Evolutionary conservation across 2,888 invertebrate species (phyloP), one percentile per base, ranked within the genome.

Genomic region (Nematopogon swammerdamellus): DNA sequence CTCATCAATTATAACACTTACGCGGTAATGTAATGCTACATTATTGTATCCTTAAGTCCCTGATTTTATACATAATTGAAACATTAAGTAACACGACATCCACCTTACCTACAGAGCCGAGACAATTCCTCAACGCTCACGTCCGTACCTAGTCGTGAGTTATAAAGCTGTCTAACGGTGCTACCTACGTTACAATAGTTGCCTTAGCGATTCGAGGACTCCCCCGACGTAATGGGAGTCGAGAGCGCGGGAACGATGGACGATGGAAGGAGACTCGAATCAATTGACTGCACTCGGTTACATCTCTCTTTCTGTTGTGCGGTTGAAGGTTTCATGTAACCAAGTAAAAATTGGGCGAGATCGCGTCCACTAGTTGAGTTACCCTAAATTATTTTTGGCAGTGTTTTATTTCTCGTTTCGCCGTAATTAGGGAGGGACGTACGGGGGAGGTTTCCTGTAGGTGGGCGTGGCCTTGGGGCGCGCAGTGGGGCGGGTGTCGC

Each of bases 361-460:
- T 8, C 25, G 4, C 25, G 8, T 25, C 43, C 43, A 43, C 18
- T 11, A 30, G 8, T 8, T 30, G 36, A 30, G 3, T 43, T 17
- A 17, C 43, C 43, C 43, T 43, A 43, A 43, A 5, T 17, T 30
- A 30, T 30, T 43, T 43, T 43, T 43, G 43, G 43, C 43, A 43
- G 43, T 43, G 43, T n/a, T 6, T 6, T 30, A 14, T 14, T 11
- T 11, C 10, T 14, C n/a, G n/a, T n/a, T n/a, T 29, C 18, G 11
- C 36, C 19, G 43, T n/a, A 67, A 68, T 95, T 96, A 97, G 76
- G 97, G 97, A 60, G 97, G 96, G 62, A 97, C 96, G 74, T 97
- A 97, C 42, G 97, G 97, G 53, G 97, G 96, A 48, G 97, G 97
- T 75, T 95, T 93, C 65, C 95, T 87, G 83, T 95, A 95, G 59